Evolutionary conservation across 2,113 vertebrate species (phyloP), one percentile per base, ranked within the genome.

Genomic region (Choloepus hoffmanni): DNA sequence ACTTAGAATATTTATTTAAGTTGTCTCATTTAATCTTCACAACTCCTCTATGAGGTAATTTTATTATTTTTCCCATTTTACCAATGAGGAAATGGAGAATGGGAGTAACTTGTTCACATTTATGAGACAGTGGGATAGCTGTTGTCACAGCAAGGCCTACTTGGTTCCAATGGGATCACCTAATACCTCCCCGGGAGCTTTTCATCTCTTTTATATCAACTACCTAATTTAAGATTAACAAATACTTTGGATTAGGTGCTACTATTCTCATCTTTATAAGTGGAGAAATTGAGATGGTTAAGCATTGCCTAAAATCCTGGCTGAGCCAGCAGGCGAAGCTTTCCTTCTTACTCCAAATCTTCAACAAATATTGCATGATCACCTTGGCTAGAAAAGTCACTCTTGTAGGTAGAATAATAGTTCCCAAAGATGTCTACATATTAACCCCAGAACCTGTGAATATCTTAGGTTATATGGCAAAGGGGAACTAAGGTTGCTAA

Each of bases 81-180:
- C 6, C 10, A 58, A 30, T n/a, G 50, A 82, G 26, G 50, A 68
- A 74, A n/a, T 19, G 58, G 36, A 23, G 28, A 60, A 5, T 3
- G 11, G 16, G 3, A 30, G n/a, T 13, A 9, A 70, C 1, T 33
- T 48, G 40, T 7, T 85, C 19, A 73, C n/a, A 5, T 81, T 16
- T 28, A 19, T 1, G 15, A 45, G 77, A 68, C 67, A 45, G 24
- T 26, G 26, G 33, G 62, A 21, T 45, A 16, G 23, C 15, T 30
- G 7, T 0, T 1, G 14, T 60, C 23, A 18, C 62, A 78, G 43
- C 50, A 70, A 53, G 62, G 62, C 18, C 36, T 26, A 1, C 43
- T 50, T 48, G n/a, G 7, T 26, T 45, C 43, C 12, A 36, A 2
- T 3, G 14, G 33, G 13, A 4, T 55, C 4, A 3, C 0, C 0